Evolutionary conservation across 2,797 vertebrate species (phyloP).

Genomic region (Muscicapa striata): DNA sequence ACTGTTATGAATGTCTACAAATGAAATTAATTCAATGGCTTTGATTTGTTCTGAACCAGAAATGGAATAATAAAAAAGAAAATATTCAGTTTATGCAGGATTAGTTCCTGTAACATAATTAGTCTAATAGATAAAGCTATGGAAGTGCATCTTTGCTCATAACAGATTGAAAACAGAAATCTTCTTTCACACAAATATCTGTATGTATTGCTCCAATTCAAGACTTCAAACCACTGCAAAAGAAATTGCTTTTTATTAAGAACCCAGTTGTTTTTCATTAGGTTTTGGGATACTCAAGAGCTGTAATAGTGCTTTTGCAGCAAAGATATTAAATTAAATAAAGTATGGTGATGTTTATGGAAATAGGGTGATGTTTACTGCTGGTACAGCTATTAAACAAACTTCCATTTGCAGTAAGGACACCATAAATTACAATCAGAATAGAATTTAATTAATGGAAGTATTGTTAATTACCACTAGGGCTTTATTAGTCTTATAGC

Average conservation of each 20-base stretch:
- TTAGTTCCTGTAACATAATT: background rate
- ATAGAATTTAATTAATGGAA: background rate
- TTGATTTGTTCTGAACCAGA: background rate
- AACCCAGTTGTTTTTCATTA: background rate
- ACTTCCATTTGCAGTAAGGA: background rate
- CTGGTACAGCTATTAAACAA: background rate
- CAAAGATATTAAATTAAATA: background rate
- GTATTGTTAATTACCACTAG: background rate
- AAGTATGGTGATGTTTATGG: background rate
- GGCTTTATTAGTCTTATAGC: background rate
- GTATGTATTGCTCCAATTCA: background rate
- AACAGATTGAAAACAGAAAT: background rate
- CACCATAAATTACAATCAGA: background rate
- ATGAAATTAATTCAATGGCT: background rate
- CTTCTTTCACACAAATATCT: background rate
- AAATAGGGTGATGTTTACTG: background rate
- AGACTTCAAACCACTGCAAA: background rate
- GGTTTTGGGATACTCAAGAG: background rate
- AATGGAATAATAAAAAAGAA: background rate
- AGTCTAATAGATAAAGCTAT: background rate
- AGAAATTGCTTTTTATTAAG: background rate
- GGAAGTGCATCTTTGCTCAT: background rate
- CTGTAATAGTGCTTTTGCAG: background rate
- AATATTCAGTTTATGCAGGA: background rate
- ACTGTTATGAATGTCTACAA: background rate